These are phyloP conservation scores for Suillia variegata DNA, from an alignment of 2,888 invertebrate species.

Conservation along the genomic window DNA sequence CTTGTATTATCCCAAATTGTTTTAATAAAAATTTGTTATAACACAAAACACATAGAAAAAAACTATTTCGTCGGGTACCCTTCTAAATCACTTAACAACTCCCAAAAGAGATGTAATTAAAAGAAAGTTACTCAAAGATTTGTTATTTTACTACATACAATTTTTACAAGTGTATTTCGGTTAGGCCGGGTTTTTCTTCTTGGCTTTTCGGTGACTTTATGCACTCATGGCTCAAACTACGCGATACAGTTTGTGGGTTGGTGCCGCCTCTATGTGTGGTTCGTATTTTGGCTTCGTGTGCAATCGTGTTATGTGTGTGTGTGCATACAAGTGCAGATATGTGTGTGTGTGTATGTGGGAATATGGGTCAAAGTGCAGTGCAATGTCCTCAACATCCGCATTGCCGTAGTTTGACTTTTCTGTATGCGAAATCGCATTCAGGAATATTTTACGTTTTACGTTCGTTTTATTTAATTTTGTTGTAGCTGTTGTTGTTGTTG, in stretches of 20 bases:
- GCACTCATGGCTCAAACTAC: conserved; percentile 34
- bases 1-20: too few species aligned
- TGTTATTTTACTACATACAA: too few species aligned
- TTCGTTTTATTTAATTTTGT: conserved; percentile 21
- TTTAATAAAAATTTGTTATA: too few species aligned
- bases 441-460: conserved; percentile 52
- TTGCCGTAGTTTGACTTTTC: conserved; percentile 62
- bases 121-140: too few species aligned
- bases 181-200: too few species aligned
- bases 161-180: too few species aligned
- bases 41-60: too few species aligned
- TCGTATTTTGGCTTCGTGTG: conserved; percentile 2
- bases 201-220: conserved; percentile 17
- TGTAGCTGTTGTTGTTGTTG: conserved; percentile 3
- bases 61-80: too few species aligned
- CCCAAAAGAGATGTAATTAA: too few species aligned
- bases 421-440: conserved; percentile 55
- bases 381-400: conserved; percentile 63
- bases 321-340: neutral
- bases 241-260: conserved; percentile 17
- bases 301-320: neutral
- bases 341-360: conserved; percentile 28
- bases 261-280: neutral
- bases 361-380: conserved; percentile 62
- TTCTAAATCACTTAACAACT: too few species aligned